Base-by-base conservation (phyloP, 2,113 vertebrate genomes). In the Aegotheles bennettii region DNA sequence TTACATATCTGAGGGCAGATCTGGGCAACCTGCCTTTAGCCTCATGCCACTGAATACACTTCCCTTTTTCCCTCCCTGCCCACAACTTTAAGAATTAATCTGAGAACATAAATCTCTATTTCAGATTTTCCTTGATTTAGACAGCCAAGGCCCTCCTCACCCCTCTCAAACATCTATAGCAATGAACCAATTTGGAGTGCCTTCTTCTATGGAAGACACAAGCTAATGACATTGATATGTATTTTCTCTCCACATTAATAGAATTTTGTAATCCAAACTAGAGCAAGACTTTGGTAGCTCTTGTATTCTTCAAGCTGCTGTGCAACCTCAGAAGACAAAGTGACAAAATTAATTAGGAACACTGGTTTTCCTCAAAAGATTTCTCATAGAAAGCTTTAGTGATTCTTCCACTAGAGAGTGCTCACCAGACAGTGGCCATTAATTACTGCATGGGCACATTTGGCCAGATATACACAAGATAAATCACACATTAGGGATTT, bases 21-120 rank as follows among this genome's bases (percentile, higher is more conserved):
- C 47, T 81, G 90, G 94, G 90, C 92, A 95, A 65, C 88, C 73
- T 96, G 93, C 95, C 94, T 88, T 79, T 83, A 85, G 50, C 90
- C 79, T 96, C 93, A 67, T 51, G 54, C 82, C 82, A 85, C 73
- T 75, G 59, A 90, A 84, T 65, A 74, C 25, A 74, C 43, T 94
- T 94, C 76, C 64, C 51, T 83, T 91, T 31, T 50, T 87, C 35
- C 77, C 18, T 86, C 61, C 33, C 79, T 88, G 71, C 35, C 64
- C 82, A 92, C 64, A 93, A 9, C 13, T 69, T 79, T 25, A 77
- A 80, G 71, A 95, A 95, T 91, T 89, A 95, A 70, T 24, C 18
- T 35, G 31, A 59, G 28, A 85, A 79, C 75, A 87, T 79, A 82
- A 94, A 87, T 53, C 38, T 91, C 21, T 24, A 42, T 59, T 90